A percentile compares a stretch with the other conserved stretches of the same genome.
Conservation (phyloP, 2,797 vertebrate species). For the Siniperca obscura region DNA sequence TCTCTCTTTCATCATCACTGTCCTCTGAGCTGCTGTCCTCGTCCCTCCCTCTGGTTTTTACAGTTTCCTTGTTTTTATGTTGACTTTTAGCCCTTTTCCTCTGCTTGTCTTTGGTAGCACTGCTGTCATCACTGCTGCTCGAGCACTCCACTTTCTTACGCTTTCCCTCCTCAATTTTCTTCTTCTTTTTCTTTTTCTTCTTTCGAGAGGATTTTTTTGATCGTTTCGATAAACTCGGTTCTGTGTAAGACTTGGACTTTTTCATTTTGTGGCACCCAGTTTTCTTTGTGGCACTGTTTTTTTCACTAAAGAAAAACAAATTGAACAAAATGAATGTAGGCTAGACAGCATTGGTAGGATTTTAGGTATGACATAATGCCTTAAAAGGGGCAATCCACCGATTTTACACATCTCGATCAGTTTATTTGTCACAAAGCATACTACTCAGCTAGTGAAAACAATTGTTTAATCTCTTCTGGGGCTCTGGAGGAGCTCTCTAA, state of each 20-base stretch:
- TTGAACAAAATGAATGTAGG: neutral
- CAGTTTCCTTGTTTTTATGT: conserved; percentile 76
- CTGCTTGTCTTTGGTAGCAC: conserved; percentile 63
- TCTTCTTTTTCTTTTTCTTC: conserved; percentile 95
- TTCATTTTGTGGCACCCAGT: conserved; percentile 83
- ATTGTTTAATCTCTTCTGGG: neutral
- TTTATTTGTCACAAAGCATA: neutral
- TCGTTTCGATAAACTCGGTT: conserved; percentile 86
- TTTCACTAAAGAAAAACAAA: conserved; percentile 78
- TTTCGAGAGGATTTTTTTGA: conserved; percentile 92
- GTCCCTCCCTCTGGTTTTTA: conserved; percentile 80
- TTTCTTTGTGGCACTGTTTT: conserved; percentile 71
- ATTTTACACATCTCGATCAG: neutral
- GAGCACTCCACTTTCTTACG: conserved; percentile 84
- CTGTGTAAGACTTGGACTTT: conserved; percentile 81
- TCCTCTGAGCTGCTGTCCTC: conserved; percentile 84
- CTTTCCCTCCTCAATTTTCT: conserved; percentile 88
- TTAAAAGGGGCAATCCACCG: neutral
- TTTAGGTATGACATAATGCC: neutral
- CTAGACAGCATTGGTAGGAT: neutral
- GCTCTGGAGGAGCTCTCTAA: neutral
- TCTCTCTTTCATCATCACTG: conserved; percentile 72
- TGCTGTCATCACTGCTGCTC: conserved; percentile 63
- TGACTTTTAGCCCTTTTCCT: conserved; percentile 79
- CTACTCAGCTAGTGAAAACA: neutral